A percentile compares a stretch with the other conserved stretches of the same genome.
These are phyloP conservation scores for Atrichornis clamosus DNA, from an alignment of 2,113 vertebrate species.

Conservation along the genomic window DNA sequence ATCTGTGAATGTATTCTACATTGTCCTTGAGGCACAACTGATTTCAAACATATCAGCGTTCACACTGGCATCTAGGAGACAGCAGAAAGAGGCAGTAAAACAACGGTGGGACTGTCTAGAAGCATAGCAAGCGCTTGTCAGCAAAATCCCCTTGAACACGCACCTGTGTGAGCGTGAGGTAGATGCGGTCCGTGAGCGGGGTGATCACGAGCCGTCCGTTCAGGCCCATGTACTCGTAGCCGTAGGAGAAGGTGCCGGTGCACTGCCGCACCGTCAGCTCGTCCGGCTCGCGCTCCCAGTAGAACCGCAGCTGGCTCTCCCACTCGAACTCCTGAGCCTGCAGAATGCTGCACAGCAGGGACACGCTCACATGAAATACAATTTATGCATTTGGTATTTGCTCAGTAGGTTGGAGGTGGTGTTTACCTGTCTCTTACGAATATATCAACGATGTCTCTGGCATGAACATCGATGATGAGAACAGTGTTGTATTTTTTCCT, in stretches of 20 bases:
- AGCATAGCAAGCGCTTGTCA: neutral
- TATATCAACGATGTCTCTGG: conserved; percentile 90
- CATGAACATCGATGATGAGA: conserved; percentile 96
- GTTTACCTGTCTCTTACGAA: conserved; percentile 86
- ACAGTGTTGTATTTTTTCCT: conserved; percentile 91
- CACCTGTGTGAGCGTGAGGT: conserved; percentile 96
- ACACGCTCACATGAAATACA: rapidly evolving
- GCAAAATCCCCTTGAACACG: rapidly evolving
- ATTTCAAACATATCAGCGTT: neutral
- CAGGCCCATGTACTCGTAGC: conserved; percentile 98
- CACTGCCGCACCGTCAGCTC: conserved; percentile 88
- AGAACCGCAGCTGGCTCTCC: conserved; percentile 95
- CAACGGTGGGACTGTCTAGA: neutral
- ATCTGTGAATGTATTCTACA: neutral
- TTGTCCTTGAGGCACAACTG: neutral
- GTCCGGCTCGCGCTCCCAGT: conserved; percentile 85
- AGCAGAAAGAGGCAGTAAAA: neutral
- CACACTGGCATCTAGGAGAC: too few species aligned
- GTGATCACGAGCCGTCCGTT: conserved; percentile 96
- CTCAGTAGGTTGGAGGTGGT: rapidly evolving
- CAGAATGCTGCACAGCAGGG: conserved; percentile 77
- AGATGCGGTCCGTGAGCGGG: conserved; percentile 93
- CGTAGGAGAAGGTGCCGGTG: conserved; percentile 88
- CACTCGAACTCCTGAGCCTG: conserved; percentile 91
- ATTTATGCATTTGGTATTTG: rapidly evolving